A percentile compares a stretch with the other conserved stretches of the same genome.
These are phyloP conservation scores for Pelecanus crispus DNA, from an alignment of 2,113 vertebrate species.

Conservation along the genomic window DNA sequence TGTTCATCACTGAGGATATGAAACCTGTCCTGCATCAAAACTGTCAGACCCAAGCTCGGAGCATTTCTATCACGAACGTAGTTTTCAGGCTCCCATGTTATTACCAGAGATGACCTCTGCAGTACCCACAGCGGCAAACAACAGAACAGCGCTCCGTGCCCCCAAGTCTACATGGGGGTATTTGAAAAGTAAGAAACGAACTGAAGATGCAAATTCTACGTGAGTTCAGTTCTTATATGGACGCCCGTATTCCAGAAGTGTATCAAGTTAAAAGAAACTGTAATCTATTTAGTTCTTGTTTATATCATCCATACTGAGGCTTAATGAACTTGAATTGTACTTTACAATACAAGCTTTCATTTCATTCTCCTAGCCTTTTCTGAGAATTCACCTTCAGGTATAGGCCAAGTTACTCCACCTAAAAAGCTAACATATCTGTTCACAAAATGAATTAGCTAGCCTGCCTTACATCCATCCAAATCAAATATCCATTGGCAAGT, in stretches of 20 bases:
- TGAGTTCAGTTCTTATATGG: fast-evolving
- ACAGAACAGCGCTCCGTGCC: not conserved
- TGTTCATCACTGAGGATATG: not conserved
- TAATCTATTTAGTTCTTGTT: not conserved
- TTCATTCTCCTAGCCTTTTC: not conserved
- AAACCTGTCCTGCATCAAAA: not conserved
- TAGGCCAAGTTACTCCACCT: not conserved
- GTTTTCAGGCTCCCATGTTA: not conserved
- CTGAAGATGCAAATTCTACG: not conserved
- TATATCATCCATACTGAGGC: not conserved
- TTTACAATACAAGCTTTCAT: not conserved
- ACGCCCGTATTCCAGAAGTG: not conserved
- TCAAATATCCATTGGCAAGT: not conserved
- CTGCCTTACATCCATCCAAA: not conserved
- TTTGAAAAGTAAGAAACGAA: not conserved
- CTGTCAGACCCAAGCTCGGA: not conserved
- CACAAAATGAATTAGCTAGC: not conserved
- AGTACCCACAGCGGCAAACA: fast-evolving
- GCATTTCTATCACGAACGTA: not conserved
- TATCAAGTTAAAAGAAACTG: not conserved
- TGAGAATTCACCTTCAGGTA: not conserved
- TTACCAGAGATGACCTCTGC: not conserved
- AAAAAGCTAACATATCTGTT: not conserved
- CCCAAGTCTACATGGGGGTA: fast-evolving
- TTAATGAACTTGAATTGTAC: not conserved